These are phyloP conservation scores for Erebia aethiops DNA, from an alignment of 2,888 invertebrate species.

Conservation along the genomic window DNA sequence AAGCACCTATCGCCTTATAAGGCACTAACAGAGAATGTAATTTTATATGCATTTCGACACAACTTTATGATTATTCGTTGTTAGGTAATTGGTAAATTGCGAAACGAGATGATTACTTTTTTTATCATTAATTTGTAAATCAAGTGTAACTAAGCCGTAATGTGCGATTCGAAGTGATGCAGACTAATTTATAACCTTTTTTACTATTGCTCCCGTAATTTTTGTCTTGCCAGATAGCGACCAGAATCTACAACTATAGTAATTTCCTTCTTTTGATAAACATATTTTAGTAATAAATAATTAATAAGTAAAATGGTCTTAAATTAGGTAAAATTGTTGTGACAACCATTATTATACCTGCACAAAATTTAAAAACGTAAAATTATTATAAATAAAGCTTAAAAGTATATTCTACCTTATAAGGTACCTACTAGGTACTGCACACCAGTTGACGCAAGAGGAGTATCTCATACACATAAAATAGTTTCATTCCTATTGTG, in stretches of 20 bases:
- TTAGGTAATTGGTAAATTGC: slow-evolving; percentile 30
- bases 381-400: too few species aligned
- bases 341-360: too few species aligned
- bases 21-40: slow-evolving; percentile 18
- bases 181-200: too few species aligned
- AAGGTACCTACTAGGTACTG: neutral
- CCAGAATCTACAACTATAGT: too few species aligned
- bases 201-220: neutral
- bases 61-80: slow-evolving; percentile 28
- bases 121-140: slow-evolving; percentile 6
- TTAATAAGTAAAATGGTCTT: too few species aligned
- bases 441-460: slow-evolving; percentile 12
- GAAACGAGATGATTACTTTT: slow-evolving; percentile 16
- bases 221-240: neutral
- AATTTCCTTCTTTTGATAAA: too few species aligned
- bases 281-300: too few species aligned
- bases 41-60: slow-evolving; percentile 25
- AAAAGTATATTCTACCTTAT: neutral
- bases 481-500: slow-evolving; percentile 41
- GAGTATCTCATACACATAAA: slow-evolving; percentile 29
- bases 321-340: too few species aligned
- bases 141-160: neutral
- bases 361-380: neutral
- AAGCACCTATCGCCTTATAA: slow-evolving; percentile 22
- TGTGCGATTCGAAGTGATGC: too few species aligned